Conservation (phyloP, 2,113 vertebrate genomes). For the Sapajus apella region DNA sequence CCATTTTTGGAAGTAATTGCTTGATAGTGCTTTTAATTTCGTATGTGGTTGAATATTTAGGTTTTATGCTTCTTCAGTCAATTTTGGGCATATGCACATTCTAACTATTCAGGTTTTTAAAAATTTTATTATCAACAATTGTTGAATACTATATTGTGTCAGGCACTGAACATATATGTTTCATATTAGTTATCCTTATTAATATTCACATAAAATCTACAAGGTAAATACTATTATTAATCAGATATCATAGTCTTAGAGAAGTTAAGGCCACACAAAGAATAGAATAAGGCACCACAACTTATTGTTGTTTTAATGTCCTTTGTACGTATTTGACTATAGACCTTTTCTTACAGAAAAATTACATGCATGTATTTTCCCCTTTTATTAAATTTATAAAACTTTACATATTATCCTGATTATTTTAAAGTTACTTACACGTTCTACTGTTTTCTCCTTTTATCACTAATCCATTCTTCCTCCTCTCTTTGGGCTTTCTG, state of each 20-base stretch:
- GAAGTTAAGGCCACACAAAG: not conserved
- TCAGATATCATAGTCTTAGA: not conserved
- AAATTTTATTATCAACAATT: not conserved
- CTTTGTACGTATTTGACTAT: not conserved
- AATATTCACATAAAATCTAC: not conserved
- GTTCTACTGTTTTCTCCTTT: not conserved
- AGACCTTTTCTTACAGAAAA: not conserved
- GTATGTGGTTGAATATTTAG: not conserved
- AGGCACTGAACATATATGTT: not conserved
- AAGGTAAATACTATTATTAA: not conserved
- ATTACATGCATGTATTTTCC: not conserved
- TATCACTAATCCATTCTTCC: not conserved
- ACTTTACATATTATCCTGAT: not conserved
- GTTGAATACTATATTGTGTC: not conserved
- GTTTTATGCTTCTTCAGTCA: not conserved
- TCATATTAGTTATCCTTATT: not conserved
- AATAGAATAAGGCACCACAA: not conserved
- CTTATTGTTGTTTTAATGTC: not conserved
- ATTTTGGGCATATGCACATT: not conserved
- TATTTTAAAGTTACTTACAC: not conserved
- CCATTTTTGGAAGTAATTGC: not conserved
- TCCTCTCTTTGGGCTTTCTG: not conserved
- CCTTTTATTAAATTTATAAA: not conserved
- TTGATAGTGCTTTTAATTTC: not conserved
- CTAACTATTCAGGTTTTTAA: not conserved